These are phyloP conservation scores for Gambusia holbrooki DNA, from an alignment of 2,113 vertebrate genomes.

Conservation along the genomic window DNA sequence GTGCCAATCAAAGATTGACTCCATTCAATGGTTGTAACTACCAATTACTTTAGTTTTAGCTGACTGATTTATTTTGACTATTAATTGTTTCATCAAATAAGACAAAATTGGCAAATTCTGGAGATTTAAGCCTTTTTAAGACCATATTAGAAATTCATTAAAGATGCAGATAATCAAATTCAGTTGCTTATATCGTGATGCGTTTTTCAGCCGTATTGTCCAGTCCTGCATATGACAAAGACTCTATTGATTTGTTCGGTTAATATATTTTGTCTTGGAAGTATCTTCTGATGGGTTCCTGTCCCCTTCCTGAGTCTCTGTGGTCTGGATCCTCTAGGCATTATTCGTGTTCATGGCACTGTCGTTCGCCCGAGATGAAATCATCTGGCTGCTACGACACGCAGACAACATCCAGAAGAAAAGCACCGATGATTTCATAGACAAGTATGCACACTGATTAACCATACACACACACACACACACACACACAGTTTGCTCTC, in stretches of 20 bases:
- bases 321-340: conserved; percentile 76
- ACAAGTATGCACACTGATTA: conserved; percentile 81
- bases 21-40: too few relatives aligned
- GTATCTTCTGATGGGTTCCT: not conserved
- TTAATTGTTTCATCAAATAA: too few relatives aligned
- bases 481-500: too few relatives aligned
- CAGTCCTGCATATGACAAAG: not conserved
- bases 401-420: conserved; percentile 99
- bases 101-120: too few relatives aligned
- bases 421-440: conserved; percentile 98
- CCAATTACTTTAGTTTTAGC: too few relatives aligned
- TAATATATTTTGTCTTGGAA: not conserved
- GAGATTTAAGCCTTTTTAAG: too few relatives aligned
- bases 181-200: too few relatives aligned
- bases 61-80: too few relatives aligned
- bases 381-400: conserved; percentile 98
- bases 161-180: too few relatives aligned
- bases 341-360: conserved; percentile 99
- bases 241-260: not conserved
- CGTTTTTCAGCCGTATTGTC: too few relatives aligned
- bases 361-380: conserved; percentile 98
- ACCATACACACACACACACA: not conserved
- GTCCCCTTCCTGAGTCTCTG: not conserved
- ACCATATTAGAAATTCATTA: too few relatives aligned
- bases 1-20: too few relatives aligned